Evolutionary conservation across 1,140 invertebrate genomes (phyloP).

Genomic region (Anoplolepis gracilipes): DNA sequence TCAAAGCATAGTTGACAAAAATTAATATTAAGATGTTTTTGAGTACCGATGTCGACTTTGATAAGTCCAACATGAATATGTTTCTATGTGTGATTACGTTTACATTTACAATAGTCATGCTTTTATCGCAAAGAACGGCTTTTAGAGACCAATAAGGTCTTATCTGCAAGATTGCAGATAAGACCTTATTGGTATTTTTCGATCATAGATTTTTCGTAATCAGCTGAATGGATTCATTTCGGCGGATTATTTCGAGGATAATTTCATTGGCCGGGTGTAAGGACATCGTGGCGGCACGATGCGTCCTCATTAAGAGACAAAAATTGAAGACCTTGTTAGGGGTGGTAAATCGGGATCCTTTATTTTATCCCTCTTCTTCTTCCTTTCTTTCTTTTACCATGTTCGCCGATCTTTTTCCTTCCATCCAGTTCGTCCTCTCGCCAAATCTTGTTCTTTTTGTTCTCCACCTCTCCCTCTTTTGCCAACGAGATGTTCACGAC

Average conservation of each 20-base stretch:
- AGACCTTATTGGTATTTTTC: slow-evolving; percentile 32
- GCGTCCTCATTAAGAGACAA: slow-evolving; percentile 79
- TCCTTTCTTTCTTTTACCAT: slow-evolving; percentile 67
- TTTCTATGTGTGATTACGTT: slow-evolving; percentile 38
- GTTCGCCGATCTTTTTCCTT: slow-evolving; percentile 53
- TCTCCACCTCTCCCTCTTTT: slow-evolving; percentile 63
- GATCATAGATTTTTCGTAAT: background rate
- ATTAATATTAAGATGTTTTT: slow-evolving; percentile 6
- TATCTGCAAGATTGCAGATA: slow-evolving; percentile 43
- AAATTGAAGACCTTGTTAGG: slow-evolving; percentile 78
- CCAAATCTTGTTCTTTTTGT: slow-evolving; percentile 53
- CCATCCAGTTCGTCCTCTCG: slow-evolving; percentile 59
- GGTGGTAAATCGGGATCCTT: slow-evolving; percentile 78
- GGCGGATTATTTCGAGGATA: slow-evolving; percentile 76
- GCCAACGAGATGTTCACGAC: slow-evolving; percentile 74
- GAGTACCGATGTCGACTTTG: background rate
- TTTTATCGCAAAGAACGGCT: slow-evolving; percentile 8
- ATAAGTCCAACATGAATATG: slow-evolving; percentile 40
- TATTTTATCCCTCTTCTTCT: slow-evolving; percentile 37
- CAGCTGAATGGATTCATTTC: slow-evolving; percentile 48
- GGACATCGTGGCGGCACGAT: slow-evolving; percentile 70
- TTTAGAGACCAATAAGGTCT: too few relatives aligned
- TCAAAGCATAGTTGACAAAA: background rate
- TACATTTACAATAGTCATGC: slow-evolving; percentile 14
- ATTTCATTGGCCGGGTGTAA: slow-evolving; percentile 77